Percentiles rank a stretch among this genome's conserved stretches.
These are phyloP conservation scores for Aspidapion aeneum DNA, from an alignment of 2,888 invertebrate species.

Conservation along the genomic window DNA sequence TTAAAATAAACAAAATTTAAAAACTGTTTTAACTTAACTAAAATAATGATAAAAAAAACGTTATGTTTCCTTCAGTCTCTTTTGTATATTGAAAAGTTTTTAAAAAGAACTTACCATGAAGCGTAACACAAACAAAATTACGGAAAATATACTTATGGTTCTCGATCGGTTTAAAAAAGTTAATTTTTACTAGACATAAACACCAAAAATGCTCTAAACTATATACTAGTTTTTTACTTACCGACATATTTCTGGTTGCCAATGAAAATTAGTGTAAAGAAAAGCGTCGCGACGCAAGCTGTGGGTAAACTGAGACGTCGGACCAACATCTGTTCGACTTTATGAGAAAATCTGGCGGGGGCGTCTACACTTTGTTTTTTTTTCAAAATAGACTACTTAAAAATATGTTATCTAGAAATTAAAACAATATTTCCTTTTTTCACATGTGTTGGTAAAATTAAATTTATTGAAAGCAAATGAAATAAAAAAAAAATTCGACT, in stretches of 20 bases:
- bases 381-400: constrained; percentile 7
- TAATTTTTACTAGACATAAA: background rate
- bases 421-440: too few relatives aligned
- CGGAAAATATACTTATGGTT: too few relatives aligned
- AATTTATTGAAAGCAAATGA: too few relatives aligned
- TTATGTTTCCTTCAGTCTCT: too few relatives aligned
- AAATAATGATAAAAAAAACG: too few relatives aligned
- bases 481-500: too few relatives aligned
- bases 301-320: constrained; percentile 47
- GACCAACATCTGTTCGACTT: constrained; percentile 39
- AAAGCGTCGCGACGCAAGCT: constrained; percentile 50
- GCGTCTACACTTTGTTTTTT: constrained; percentile 31
- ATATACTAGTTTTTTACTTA: constrained; percentile 39
- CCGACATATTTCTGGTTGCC: constrained; percentile 38
- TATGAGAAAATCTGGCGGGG: constrained; percentile 41
- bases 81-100: too few relatives aligned
- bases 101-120: too few relatives aligned
- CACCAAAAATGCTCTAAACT: background rate
- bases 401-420: background rate
- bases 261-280: constrained; percentile 31
- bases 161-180: too few relatives aligned
- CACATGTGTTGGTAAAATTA: too few relatives aligned
- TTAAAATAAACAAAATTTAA: too few relatives aligned
- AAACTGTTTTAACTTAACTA: too few relatives aligned
- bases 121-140: background rate